These are phyloP conservation scores for Telenomus remus DNA, from an alignment of 1,140 invertebrate genomes.

Conservation along the genomic window DNA sequence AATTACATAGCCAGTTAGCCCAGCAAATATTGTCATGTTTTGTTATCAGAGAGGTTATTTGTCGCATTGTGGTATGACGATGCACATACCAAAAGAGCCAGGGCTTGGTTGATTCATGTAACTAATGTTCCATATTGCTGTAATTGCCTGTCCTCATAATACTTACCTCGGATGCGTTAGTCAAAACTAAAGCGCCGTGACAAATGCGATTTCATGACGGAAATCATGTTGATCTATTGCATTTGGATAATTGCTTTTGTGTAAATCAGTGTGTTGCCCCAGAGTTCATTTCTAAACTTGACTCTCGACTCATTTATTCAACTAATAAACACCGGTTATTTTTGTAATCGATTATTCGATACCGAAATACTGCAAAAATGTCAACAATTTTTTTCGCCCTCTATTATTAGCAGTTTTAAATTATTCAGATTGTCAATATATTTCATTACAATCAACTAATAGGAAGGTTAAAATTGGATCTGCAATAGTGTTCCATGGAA, in stretches of 20 bases:
- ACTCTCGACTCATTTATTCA: no score
- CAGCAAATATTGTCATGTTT: slow-evolving; percentile 48
- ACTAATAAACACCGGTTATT: no score
- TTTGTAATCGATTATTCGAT: no score
- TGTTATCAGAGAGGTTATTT: slow-evolving; percentile 42
- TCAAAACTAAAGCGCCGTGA: slow-evolving; percentile 38
- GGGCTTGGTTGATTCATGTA: slow-evolving; percentile 53
- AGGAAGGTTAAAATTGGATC: no score
- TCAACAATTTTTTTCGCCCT: no score
- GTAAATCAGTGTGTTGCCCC: no score
- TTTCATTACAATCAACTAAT: no score
- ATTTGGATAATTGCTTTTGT: slow-evolving; percentile 7
- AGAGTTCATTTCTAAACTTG: no score
- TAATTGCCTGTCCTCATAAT: slow-evolving; percentile 51
- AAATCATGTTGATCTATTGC: slow-evolving; percentile 23
- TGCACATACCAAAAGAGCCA: slow-evolving; percentile 50
- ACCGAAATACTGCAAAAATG: no score
- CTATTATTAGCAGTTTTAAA: no score
- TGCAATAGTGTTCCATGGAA: no score
- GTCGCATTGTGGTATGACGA: slow-evolving; percentile 29
- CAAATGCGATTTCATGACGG: slow-evolving; percentile 32
- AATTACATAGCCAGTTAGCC: slow-evolving; percentile 25
- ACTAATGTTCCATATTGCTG: slow-evolving; percentile 52
- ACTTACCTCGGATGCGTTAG: slow-evolving; percentile 42
- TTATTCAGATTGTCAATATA: no score